Conservation (phyloP, 2,113 vertebrate genomes). For the Larimichthys crocea region DNA sequence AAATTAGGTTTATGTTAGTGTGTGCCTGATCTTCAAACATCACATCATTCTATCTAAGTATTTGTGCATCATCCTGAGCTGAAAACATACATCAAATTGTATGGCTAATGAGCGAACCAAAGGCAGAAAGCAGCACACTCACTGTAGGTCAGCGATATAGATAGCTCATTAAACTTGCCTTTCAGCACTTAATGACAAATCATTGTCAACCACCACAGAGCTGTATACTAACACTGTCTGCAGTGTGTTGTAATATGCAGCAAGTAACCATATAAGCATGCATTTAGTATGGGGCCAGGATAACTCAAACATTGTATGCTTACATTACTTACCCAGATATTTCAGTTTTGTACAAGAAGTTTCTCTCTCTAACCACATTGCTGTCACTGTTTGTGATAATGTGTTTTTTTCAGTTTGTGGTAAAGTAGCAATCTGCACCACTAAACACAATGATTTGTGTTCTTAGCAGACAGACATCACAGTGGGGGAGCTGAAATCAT, state of each 20-base stretch:
- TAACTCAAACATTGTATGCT: background rate
- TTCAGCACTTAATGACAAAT: background rate
- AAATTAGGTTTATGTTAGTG: too few relatives aligned
- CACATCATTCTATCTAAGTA: background rate
- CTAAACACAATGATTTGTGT: background rate
- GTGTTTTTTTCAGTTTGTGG: background rate
- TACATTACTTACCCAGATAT: background rate
- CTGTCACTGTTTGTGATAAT: background rate
- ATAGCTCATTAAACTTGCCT: background rate
- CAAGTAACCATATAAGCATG: background rate
- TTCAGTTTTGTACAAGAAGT: background rate
- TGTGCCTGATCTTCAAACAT: background rate
- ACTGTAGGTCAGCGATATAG: background rate
- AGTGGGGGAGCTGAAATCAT: constrained; percentile 1
- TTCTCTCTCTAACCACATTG: background rate
- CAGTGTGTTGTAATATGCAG: background rate
- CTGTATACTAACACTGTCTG: background rate
- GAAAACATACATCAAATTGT: constrained; percentile 11
- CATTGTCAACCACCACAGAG: background rate
- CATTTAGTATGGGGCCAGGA: background rate
- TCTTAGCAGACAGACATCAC: background rate
- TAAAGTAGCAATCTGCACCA: constrained; percentile 26
- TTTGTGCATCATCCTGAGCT: background rate
- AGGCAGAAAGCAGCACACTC: background rate
- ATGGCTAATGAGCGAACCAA: constrained; percentile 33